phyloP scores from a whole-genome alignment of 2,888 invertebrate genomes.

The Tricholauxania praeusta region DNA sequence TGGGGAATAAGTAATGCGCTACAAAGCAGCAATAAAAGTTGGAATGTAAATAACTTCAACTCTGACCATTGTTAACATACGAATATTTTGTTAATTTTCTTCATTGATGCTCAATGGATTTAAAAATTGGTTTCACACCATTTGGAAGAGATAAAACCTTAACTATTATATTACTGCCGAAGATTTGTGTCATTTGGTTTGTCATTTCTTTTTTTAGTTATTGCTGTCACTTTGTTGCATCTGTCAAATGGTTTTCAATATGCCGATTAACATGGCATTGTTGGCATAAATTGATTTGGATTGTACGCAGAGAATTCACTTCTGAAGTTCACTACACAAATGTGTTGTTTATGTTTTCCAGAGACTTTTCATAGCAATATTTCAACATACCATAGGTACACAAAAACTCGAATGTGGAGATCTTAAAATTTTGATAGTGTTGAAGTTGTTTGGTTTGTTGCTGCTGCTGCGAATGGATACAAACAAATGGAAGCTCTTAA shows the following conservation, averaged over 20 bases:
- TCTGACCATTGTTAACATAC: too few relatives aligned
- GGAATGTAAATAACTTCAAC: too few relatives aligned
- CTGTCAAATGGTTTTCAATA: slow-evolving; percentile 26
- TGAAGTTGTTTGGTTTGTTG: too few relatives aligned
- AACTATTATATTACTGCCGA: slow-evolving; percentile 4
- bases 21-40: too few relatives aligned
- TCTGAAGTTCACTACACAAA: too few relatives aligned
- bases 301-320: too few relatives aligned
- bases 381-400: neutral
- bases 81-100: too few relatives aligned
- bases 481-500: slow-evolving; percentile 15
- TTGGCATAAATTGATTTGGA: neutral
- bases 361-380: neutral
- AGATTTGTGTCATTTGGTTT: slow-evolving; percentile 27
- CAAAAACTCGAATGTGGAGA: neutral
- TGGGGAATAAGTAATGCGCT: too few relatives aligned
- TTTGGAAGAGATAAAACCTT: neutral
- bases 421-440: too few relatives aligned
- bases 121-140: neutral
- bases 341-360: neutral
- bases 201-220: slow-evolving; percentile 4
- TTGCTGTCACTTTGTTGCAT: slow-evolving; percentile 8
- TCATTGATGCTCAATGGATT: too few relatives aligned
- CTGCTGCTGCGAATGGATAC: neutral
- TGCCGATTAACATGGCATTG: slow-evolving; percentile 18